Conservation (phyloP, 1,140 invertebrate genomes). For the Phortica variegata region DNA sequence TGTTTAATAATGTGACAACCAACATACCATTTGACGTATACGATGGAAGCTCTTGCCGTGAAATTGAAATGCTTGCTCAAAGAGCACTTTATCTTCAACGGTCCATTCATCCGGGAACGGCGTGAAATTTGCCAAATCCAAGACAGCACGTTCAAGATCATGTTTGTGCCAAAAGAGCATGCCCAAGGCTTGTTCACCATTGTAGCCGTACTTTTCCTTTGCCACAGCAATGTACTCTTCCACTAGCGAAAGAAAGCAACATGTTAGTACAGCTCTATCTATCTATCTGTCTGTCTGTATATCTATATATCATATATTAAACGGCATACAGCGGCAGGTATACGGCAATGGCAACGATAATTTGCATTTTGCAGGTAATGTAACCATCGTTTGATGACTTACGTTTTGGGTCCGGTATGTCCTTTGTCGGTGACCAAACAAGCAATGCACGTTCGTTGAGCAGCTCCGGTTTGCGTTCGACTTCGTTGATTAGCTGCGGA, state of each 20-base stretch:
- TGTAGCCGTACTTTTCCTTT: constrained; percentile 98
- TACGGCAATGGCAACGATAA: no score
- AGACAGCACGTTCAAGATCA: constrained; percentile 86
- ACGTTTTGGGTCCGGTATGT: constrained; percentile 85
- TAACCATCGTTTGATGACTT: no score
- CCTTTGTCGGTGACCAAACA: constrained; percentile 90
- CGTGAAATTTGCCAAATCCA: constrained; percentile 94
- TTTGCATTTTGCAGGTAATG: constrained; percentile 3
- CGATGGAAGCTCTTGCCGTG: constrained; percentile 97
- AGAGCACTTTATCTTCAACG: constrained; percentile 95
- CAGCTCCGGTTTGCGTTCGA: constrained; percentile 63
- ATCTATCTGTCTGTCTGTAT: no score
- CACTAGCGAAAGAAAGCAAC: constrained; percentile 62
- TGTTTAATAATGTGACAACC: constrained; percentile 4
- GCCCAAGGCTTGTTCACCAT: constrained; percentile 94
- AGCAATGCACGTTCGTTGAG: constrained; percentile 83
- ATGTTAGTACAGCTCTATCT: background rate
- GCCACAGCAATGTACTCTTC: constrained; percentile 92
- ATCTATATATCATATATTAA: no score
- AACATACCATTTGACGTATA: constrained; percentile 95
- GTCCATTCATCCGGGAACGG: constrained; percentile 99
- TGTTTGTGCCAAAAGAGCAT: constrained; percentile 99
- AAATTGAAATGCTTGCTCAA: constrained; percentile 97
- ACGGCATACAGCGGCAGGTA: no score
- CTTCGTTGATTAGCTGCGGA: constrained; percentile 71